Evolutionary conservation across 2,888 invertebrate species (phyloP).

Genomic region (Oxytorus armatus): DNA sequence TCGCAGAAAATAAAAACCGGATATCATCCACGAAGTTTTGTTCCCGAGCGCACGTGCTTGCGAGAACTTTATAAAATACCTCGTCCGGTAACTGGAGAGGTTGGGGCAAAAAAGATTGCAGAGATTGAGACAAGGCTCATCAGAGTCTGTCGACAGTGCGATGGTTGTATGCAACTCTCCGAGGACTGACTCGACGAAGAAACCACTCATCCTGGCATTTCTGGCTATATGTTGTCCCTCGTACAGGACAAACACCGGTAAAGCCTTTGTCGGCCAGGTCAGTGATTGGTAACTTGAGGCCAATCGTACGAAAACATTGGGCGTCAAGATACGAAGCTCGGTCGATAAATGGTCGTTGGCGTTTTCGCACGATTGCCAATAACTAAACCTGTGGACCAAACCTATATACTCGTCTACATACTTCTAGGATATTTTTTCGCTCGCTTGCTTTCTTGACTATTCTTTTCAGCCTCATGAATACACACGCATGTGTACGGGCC

Average conservation of each 20-base stretch:
- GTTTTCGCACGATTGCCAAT: not conserved
- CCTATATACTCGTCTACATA: not conserved
- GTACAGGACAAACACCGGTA: not conserved
- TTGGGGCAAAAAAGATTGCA: constrained; percentile 13
- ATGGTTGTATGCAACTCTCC: constrained; percentile 27
- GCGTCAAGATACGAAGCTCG: not conserved
- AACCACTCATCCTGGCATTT: constrained; percentile 19
- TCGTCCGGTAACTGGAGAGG: not conserved
- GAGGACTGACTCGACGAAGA: constrained; percentile 47
- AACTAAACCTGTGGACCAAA: constrained; percentile 5
- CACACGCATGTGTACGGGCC: constrained; percentile 72
- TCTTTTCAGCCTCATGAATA: constrained; percentile 40
- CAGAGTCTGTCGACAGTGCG: not conserved
- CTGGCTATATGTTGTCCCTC: not conserved
- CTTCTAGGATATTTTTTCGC: constrained; percentile 24
- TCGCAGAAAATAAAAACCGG: not conserved
- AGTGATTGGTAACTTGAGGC: constrained; percentile 5
- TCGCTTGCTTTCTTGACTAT: constrained; percentile 57
- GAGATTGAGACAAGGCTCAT: constrained; percentile 31
- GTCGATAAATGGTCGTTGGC: not conserved
- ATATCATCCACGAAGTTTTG: not conserved
- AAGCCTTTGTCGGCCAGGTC: not conserved
- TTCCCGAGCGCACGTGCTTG: not conserved
- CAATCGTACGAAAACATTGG: constrained; percentile 10
- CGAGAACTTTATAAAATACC: not conserved